Conservation (phyloP, 2,888 invertebrate species). For the Drosophila diplacantha region DNA sequence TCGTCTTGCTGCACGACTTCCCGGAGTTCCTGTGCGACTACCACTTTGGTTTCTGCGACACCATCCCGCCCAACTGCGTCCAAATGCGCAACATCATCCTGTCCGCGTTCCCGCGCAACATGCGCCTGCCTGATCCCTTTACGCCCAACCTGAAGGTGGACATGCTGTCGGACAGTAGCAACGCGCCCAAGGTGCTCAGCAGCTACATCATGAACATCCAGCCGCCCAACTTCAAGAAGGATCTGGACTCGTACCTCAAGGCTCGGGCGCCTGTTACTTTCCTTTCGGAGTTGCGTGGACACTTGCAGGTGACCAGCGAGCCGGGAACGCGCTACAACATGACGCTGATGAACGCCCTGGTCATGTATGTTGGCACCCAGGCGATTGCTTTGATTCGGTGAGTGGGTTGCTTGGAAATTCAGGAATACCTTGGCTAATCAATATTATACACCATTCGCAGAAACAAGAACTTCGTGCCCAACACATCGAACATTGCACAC, state of each 20-base stretch:
- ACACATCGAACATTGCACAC: slow-evolving; percentile 98
- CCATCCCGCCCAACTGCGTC: slow-evolving; percentile 99
- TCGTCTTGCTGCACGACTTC: slow-evolving; percentile 98
- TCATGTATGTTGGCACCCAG: slow-evolving; percentile 97
- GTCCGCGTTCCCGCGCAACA: slow-evolving; percentile 98
- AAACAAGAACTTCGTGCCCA: slow-evolving; percentile 93
- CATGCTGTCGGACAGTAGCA: slow-evolving; percentile 91
- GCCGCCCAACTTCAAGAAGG: slow-evolving; percentile 93
- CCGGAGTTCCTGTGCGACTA: slow-evolving; percentile 99
- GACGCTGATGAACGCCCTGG: slow-evolving; percentile 96
- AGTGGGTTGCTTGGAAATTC: background rate
- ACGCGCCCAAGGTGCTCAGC: slow-evolving; percentile 92
- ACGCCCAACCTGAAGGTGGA: slow-evolving; percentile 97
- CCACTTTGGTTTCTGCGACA: slow-evolving; percentile 99
- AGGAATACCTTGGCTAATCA: background rate
- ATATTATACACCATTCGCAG: slow-evolving; percentile 76
- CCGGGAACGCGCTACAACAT: slow-evolving; percentile 96
- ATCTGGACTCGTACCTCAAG: slow-evolving; percentile 97
- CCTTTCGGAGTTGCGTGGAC: slow-evolving; percentile 92
- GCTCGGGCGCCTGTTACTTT: slow-evolving; percentile 96
- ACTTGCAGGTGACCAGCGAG: slow-evolving; percentile 91
- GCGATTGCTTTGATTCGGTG: slow-evolving; percentile 90
- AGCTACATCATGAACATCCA: slow-evolving; percentile 93
- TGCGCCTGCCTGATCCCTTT: slow-evolving; percentile 99
- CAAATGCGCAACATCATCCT: slow-evolving; percentile 98